These are phyloP conservation scores for Falco concolor DNA, from an alignment of 2,797 vertebrate species.

Conservation along the genomic window DNA sequence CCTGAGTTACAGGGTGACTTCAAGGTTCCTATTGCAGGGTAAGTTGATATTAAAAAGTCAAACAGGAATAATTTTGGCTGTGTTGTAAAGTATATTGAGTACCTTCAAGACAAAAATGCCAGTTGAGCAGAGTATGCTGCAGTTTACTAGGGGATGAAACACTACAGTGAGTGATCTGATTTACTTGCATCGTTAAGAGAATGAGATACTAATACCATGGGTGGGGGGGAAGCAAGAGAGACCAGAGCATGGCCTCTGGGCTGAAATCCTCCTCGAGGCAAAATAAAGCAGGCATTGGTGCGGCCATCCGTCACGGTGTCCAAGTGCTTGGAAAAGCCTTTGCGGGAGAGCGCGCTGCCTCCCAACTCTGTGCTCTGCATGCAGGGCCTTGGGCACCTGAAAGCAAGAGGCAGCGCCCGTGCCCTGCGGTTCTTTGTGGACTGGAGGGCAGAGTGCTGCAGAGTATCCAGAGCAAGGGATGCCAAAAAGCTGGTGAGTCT, in stretches of 20 bases:
- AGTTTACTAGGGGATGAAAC: not conserved
- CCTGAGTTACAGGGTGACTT: not conserved
- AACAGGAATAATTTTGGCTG: not conserved
- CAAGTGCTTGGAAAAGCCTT: not conserved
- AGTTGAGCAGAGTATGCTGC: not conserved
- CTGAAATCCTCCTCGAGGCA: not conserved
- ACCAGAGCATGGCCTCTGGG: not conserved
- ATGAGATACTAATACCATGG: not conserved
- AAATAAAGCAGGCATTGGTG: not conserved
- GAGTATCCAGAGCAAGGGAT: accelerated
- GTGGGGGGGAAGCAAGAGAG: not conserved
- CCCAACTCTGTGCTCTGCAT: not conserved
- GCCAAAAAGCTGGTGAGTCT: not conserved
- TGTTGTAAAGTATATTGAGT: not conserved
- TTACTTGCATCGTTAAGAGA: not conserved
- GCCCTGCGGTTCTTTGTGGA: not conserved
- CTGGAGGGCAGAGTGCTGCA: not conserved
- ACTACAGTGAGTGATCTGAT: not conserved
- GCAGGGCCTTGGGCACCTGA: not conserved
- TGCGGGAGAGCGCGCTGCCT: not conserved
- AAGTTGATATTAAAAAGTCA: not conserved
- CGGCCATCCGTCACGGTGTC: not conserved
- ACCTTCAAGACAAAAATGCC: not conserved
- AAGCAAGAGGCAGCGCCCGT: not conserved
- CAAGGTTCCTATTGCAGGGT: not conserved